Base-by-base conservation (phyloP, 2,888 invertebrate species). In the Lypha dubia region DNA sequence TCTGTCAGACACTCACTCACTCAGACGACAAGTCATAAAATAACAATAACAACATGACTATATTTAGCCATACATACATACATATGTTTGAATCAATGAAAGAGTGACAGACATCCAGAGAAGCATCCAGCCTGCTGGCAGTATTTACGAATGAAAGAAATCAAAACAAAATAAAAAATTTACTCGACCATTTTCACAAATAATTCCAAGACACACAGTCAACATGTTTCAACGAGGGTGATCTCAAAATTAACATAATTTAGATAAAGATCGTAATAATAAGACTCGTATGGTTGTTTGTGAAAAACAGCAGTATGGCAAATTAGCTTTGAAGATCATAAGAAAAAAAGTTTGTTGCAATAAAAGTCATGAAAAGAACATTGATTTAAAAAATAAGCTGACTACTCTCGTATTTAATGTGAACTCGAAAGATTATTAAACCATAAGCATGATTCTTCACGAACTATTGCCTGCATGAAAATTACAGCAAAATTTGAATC, bases 11-110 rank as follows among this genome's bases (percentile, higher is more conserved):
- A 20, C 4, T 51, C 41, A 68, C 4, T 51, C 41, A 68, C 53
- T 56, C 38, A 62, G 74, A 70, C 60, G 38, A 62, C 60, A 71
- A 51, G 73, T 67, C 73, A 74, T 81, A 68, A 75, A 81, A 68
- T 75, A 46, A 53, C 28, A 70, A 70, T 20, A 71, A 63, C 53
- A 73, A 58, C 63, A 63, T 70, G 56, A 70, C 17, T 20, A 32
- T 35, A 53, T 20, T 13, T 11, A 13, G 13, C 3, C 41, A 41
- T 41, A 11, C 15, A 41, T 2, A 2, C 9, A 8, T 8, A 41
- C n/a, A 0, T 51, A 44, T 60, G 28, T 13, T 58, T 15, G 38
- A 63, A 15, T 56, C 6, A 68, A 58, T 60, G 56, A 28, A 46
- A 17, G n/a, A 51, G 20, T 53, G 35, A 3, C 9, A 2, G 51